Base-by-base conservation (phyloP, 2,113 vertebrate genomes). In the Capra hircus region DNA sequence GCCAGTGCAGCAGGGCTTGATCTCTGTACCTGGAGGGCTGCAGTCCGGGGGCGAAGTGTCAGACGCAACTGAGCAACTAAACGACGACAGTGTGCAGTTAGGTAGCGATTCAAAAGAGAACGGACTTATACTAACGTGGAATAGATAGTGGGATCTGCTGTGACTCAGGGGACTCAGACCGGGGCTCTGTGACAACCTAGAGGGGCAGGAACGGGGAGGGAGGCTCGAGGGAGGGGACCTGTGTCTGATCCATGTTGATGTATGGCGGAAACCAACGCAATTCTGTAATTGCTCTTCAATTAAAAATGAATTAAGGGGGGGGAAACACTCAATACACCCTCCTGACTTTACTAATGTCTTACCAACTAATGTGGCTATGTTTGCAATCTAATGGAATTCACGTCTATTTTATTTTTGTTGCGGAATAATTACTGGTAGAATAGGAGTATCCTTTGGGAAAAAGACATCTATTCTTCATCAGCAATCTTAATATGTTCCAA, bases 81-180 rank as follows among this genome's bases (percentile, higher is more conserved):
- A 13, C 11, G 25, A 6, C 36, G 7, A 3, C 23, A 19, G 16
- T 5, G 2, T 67, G 6, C 15, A 36, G 8, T 89, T 84, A 88
- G 67, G n/a, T 33, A 89, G 6, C 15, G 0, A 36, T 93, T 12
- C 23, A 45, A 57, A 77, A 74, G 45, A 43, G 55, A 55, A 60
- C 4, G 4, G 9, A 3, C 60, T 7, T 0, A 7, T 0, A 2
- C 33, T 36, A 36, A 36, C 17, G 33, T 36, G 2, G 17, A 36
- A 71, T 36, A 67, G 64, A 4, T 5, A 40, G 21, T 25, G 36
- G 67, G 36, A 25, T 74, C 67, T 25, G 21, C 36, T 74, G 19
- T 43, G 36, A 43, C 67, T 40, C 21, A 6, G 19, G n/a, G 21
- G 40, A 13, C 67, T 40, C 36, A 74, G 67, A 40, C 36, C 5